Base-by-base conservation (phyloP, 1,140 invertebrate genomes). In the Polypedilum vanderplanki region DNA sequence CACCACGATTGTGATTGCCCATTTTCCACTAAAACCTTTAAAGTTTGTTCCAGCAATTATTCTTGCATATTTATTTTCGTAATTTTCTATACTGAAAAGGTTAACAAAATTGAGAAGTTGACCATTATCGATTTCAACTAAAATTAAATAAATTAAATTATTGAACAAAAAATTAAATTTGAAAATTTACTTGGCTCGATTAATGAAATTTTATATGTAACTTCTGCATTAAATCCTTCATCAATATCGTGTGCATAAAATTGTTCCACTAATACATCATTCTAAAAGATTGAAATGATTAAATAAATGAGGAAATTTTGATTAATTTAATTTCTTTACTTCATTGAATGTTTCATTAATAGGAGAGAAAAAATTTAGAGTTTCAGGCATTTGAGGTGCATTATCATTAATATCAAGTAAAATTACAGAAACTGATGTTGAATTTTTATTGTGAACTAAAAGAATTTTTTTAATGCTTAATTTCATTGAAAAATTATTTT, bases 401-500 rank as follows among this genome's bases (percentile, higher is more conserved):
- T 87, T 85, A 78, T 87, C 85, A 78, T 87, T 87, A 3, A 87
- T 83, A 76, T 87, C 87, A 70, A 83, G 76, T 40, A 87, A 77
- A 3, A 84, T 79, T 0, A 87, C 82, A 3, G 80, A 79, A 7
- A 86, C 79, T 41, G 79, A 78, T 76, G 77, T 20, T 76, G 74
- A 73, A 77, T 78, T 74, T 65, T 8, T 77, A 75, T 83, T 81
- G 1, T 15, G 3, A 57, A 57, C n/a, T 57, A 12, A 57, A n/a
- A 57, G 15, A 15, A 15, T 57, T 57, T n/a, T 4, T 57, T 57
- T n/a, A 15, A 57, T 8, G n/a, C 15, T n/a, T 57, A 12, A 57
- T 9, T 4, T 15, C 41, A 12, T 46, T 46, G 2, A 46, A 46
- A n/a, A n/a, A n/a, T n/a, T n/a, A n/a, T n/a, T n/a, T n/a, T n/a